These are phyloP conservation scores for Hippocampus guttulatus DNA, from an alignment of 2,113 vertebrate species.

Conservation along the genomic window DNA sequence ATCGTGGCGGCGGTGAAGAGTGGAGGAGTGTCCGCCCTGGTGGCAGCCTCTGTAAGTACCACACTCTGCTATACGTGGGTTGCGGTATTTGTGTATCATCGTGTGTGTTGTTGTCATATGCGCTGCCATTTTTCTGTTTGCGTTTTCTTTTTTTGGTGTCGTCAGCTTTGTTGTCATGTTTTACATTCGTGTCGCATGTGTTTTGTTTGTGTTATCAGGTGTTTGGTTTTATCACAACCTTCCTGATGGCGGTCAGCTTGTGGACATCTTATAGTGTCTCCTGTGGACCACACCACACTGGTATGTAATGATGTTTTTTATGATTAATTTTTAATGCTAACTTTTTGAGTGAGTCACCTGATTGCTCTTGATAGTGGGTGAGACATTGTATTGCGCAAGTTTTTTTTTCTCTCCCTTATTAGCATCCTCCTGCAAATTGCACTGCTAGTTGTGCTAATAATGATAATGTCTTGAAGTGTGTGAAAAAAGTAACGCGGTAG, in stretches of 20 bases:
- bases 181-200: neutral
- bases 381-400: too few species aligned
- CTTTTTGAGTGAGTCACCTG: neutral
- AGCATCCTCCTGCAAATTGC: too few species aligned
- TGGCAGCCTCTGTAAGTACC: slow-evolving; percentile 77
- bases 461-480: neutral
- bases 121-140: neutral
- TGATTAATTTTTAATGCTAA: neutral
- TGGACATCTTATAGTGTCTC: slow-evolving; percentile 88
- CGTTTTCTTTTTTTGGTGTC: neutral
- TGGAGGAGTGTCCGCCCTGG: slow-evolving; percentile 63
- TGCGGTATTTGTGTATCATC: neutral
- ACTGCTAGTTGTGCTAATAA: neutral
- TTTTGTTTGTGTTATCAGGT: slow-evolving; percentile 60
- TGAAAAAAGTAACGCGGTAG: neutral
- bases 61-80: neutral
- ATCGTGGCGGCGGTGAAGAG: slow-evolving; percentile 78
- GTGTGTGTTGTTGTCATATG: neutral
- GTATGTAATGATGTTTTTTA: slow-evolving; percentile 52
- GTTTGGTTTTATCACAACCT: slow-evolving; percentile 86
- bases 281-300: slow-evolving; percentile 79
- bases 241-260: slow-evolving; percentile 82
- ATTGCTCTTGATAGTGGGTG: neutral
- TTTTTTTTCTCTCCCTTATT: too few species aligned
- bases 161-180: neutral